Percentiles rank a stretch among this genome's conserved stretches.
Conservation (phyloP, 2,888 invertebrate species). For the Heliconius cydno region DNA sequence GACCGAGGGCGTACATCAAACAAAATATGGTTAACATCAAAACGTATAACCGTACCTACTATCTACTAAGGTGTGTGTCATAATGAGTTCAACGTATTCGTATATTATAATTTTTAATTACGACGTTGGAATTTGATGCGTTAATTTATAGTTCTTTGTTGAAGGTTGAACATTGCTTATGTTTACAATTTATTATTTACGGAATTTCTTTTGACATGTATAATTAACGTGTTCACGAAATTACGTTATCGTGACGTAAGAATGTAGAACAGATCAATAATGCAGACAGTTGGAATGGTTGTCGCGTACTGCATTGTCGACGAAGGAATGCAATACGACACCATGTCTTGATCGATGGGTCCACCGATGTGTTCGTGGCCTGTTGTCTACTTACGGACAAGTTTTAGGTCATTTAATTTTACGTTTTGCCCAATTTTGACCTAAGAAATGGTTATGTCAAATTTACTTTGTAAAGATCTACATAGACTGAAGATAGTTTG, state of each 20-base stretch:
- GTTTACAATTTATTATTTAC: neutral
- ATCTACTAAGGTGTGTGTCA: neutral
- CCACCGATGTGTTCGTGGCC: constrained; percentile 69
- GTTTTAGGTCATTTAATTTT: neutral
- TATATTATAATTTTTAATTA: constrained; percentile 10
- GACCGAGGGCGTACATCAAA: constrained; percentile 21
- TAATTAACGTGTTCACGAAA: neutral
- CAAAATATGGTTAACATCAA: neutral
- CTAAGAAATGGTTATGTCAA: too few relatives aligned
- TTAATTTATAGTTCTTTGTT: neutral
- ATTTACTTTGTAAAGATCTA: too few relatives aligned
- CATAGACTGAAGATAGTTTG: too few relatives aligned
- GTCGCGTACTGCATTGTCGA: constrained; percentile 59
- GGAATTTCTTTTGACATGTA: neutral
- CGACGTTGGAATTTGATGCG: neutral
- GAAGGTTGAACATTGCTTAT: neutral
- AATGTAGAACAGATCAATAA: constrained; percentile 57
- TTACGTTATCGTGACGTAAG: constrained; percentile 44
- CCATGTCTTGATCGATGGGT: constrained; percentile 70
- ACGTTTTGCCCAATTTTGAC: neutral
- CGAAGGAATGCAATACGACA: constrained; percentile 73
- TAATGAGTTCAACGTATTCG: neutral
- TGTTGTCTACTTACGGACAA: constrained; percentile 51
- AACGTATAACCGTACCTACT: neutral
- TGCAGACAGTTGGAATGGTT: constrained; percentile 54